These are phyloP conservation scores for Metalampra italica DNA, from an alignment of 2,888 invertebrate species.

Conservation along the genomic window DNA sequence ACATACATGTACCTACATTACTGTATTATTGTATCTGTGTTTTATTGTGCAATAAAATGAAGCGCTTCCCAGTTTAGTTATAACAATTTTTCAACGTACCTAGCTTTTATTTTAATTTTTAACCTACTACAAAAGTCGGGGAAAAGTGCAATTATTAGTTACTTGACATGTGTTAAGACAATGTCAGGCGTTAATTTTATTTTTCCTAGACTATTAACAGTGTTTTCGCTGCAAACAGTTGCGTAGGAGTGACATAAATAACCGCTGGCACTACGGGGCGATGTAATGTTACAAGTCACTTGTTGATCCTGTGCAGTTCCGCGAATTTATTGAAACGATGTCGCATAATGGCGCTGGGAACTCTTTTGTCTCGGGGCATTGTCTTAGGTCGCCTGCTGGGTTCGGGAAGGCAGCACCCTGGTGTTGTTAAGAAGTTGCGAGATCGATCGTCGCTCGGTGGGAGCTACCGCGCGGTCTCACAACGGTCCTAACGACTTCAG, in stretches of 20 bases:
- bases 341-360: slow-evolving; percentile 30
- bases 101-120: too few relatives aligned
- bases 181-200: too few relatives aligned
- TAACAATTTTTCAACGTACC: too few relatives aligned
- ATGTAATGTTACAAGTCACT: slow-evolving; percentile 29
- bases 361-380: slow-evolving; percentile 26
- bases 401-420: slow-evolving; percentile 6
- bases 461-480: slow-evolving; percentile 62
- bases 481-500: slow-evolving; percentile 18
- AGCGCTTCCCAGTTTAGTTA: too few relatives aligned
- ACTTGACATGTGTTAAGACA: too few relatives aligned
- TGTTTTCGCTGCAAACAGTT: slow-evolving; percentile 5
- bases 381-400: slow-evolving; percentile 51
- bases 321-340: slow-evolving; percentile 31
- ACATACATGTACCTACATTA: too few relatives aligned
- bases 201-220: slow-evolving; percentile 25
- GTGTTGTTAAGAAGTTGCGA: slow-evolving; percentile 39
- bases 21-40: too few relatives aligned
- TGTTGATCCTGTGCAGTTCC: slow-evolving; percentile 18
- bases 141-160: too few relatives aligned
- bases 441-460: slow-evolving; percentile 53
- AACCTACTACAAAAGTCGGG: too few relatives aligned
- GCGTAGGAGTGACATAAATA: slow-evolving; percentile 41
- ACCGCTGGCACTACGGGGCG: slow-evolving; percentile 29
- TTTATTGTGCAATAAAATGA: too few relatives aligned